Base-by-base conservation (phyloP, 1,140 invertebrate genomes). In the Heliconius hewitsoni region DNA sequence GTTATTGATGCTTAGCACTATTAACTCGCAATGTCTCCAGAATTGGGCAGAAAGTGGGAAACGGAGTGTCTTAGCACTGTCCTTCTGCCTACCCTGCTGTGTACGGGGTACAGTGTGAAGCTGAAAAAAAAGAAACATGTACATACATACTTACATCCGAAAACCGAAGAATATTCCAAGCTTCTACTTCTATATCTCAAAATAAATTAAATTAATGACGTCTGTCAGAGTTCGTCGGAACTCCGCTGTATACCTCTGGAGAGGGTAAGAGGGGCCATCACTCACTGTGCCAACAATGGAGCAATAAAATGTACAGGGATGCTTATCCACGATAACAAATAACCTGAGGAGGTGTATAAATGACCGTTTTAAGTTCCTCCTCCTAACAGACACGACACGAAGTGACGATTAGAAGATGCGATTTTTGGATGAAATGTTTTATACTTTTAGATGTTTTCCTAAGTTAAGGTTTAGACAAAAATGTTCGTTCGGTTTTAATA, bases 191-290 rank as follows among this genome's bases (percentile, higher is more conserved):
- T 37, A 76, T 71, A 76, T 77, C 80, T 81, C 81, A 81, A 57
- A 57, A 57, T 57, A 57, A 82, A 87, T 89, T 86, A 85, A 89
- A 91, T 91, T 91, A 91, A 91, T 91, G 85, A 83, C 84, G 83
- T 84, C 86, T 90, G 90, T 91, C 89, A 90, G 82, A 87, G 86
- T 88, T 88, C 78, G 83, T 89, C 84, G 86, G 82, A 84, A 83
- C 71, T 83, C 82, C 81, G 76, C 71, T 75, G 76, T 83, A 85
- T 80, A 52, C 50, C 50, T 52, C 18, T 18, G 66, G 82, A 46
- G 81, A 75, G 74, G 70, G 23, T 66, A 66, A 78, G 74, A 50
- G 79, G 60, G 74, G 78, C 82, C 79, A 84, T 84, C 86, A 84
- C 81, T 89, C 87, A 87, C 85, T 85, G 81, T 75, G 71, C 73